phyloP scores from a whole-genome alignment of 2,113 vertebrate species.

The Lagopus muta region DNA sequence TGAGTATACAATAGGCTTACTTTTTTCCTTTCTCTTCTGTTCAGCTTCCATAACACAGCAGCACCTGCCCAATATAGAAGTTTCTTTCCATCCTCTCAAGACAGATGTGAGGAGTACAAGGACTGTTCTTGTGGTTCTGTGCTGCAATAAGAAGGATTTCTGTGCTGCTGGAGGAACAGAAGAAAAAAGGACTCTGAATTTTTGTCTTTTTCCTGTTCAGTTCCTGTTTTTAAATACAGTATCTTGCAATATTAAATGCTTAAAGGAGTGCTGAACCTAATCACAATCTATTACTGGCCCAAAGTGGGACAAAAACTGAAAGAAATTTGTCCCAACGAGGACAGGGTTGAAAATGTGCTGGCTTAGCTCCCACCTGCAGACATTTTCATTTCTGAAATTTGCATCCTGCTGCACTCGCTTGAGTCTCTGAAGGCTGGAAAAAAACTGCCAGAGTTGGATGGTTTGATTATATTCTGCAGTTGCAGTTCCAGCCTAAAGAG shows the following conservation, averaged over 20 bases:
- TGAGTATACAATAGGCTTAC: not conserved
- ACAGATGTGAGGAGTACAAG: not conserved
- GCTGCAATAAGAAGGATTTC: not conserved
- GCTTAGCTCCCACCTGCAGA: not conserved
- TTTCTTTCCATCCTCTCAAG: not conserved
- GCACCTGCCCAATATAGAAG: rapidly evolving
- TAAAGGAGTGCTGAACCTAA: not conserved
- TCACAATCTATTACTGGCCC: not conserved
- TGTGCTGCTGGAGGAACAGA: not conserved
- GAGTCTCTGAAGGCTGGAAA: constrained; percentile 20
- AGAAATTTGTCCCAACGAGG: not conserved
- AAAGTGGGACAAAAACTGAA: not conserved
- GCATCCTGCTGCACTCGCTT: not conserved
- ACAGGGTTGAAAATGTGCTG: not conserved
- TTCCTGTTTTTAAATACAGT: not conserved
- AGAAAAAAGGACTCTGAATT: rapidly evolving
- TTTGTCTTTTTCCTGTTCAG: not conserved
- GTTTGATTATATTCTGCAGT: not conserved
- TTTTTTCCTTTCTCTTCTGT: not conserved
- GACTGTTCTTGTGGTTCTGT: not conserved
- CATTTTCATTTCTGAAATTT: constrained; percentile 39
- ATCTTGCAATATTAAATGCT: not conserved
- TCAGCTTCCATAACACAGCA: not conserved
- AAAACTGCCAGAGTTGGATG: constrained; percentile 2
- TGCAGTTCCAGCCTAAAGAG: not conserved